Conservation (phyloP, 2,113 vertebrate species). For the Menura novaehollandiae region DNA sequence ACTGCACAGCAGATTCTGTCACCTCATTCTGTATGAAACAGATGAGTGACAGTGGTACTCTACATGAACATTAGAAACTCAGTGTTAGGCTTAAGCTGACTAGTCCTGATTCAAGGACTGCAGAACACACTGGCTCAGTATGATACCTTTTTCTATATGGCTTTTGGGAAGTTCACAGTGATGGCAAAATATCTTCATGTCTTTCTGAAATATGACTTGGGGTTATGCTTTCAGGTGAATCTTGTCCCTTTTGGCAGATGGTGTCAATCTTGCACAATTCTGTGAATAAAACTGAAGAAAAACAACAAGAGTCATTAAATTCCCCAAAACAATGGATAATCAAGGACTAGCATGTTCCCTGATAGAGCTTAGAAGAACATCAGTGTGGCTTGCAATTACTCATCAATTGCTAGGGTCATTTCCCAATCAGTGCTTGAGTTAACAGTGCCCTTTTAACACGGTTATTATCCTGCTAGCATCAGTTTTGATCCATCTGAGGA, state of each 20-base stretch:
- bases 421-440: neutral
- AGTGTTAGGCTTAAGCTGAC: neutral
- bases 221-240: neutral
- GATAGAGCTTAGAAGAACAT: neutral
- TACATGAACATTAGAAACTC: neutral
- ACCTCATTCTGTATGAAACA: neutral
- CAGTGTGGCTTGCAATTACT: neutral
- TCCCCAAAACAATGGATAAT: neutral
- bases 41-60: neutral
- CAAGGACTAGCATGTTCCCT: neutral
- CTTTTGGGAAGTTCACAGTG: neutral
- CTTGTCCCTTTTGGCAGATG: neutral
- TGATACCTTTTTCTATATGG: neutral
- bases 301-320: neutral
- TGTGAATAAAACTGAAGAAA: neutral
- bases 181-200: neutral
- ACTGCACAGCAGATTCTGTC: neutral
- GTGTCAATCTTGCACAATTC: neutral
- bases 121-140: neutral
- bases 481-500: neutral
- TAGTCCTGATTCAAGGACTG: neutral
- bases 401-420: neutral
- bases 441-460: neutral
- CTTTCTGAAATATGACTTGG: neutral
- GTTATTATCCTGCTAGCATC: neutral